A percentile compares a stretch with the other conserved stretches of the same genome.
phyloP scores from a whole-genome alignment of 1,140 invertebrate species.

The Apis mellifera region DNA sequence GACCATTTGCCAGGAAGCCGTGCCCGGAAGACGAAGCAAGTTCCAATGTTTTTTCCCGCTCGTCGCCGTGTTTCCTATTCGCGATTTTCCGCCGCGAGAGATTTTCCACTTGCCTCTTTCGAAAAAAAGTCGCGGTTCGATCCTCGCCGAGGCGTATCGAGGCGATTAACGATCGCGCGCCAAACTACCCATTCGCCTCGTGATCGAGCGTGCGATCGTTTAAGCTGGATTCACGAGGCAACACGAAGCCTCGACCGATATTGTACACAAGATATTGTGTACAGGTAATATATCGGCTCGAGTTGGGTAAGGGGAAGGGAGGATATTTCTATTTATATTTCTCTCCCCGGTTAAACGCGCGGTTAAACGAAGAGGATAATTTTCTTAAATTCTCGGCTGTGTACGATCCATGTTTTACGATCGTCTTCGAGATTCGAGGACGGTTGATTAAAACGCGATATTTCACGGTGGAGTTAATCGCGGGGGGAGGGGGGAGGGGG shows the following conservation, averaged over 20 bases:
- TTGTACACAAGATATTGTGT: rapidly evolving
- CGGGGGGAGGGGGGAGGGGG: not conserved
- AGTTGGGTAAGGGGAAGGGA: not conserved
- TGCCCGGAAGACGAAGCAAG: conserved; percentile 41
- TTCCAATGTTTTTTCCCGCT: not conserved
- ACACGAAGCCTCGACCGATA: not conserved
- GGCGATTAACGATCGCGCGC: not conserved
- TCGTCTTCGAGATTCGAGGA: conserved; percentile 42
- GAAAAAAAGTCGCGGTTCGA: conserved; percentile 6
- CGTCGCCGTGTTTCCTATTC: not conserved
- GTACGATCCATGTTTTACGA: conserved; percentile 54
- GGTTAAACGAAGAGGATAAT: conserved; percentile 36
- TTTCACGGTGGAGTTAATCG: conserved; percentile 3
- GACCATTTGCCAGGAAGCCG: conserved; percentile 67
- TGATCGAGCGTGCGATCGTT: not conserved
- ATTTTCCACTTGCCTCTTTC: not conserved
- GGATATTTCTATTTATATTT: not conserved
- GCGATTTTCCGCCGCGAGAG: not conserved
- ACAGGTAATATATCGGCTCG: not conserved
- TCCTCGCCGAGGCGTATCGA: not conserved
- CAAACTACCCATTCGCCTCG: not conserved
- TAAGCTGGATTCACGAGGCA: not conserved
- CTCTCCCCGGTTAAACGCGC: no score
- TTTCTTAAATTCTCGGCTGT: conserved; percentile 55
- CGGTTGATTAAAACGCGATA: conserved; percentile 57